These are phyloP conservation scores for Zhuqinia jingwanae DNA, from an alignment of 2,888 invertebrate species.

Conservation along the genomic window DNA sequence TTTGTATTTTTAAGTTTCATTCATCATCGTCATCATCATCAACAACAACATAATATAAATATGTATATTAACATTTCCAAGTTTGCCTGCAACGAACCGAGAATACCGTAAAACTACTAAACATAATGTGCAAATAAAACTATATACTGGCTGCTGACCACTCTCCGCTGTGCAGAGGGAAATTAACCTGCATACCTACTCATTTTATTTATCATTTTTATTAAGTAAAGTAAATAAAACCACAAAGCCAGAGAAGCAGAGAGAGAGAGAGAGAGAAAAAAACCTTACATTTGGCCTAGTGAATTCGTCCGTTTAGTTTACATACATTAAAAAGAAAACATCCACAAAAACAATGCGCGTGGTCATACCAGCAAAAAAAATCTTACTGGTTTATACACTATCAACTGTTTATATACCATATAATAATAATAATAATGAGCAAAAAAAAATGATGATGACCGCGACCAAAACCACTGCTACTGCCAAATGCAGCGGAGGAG, in stretches of 20 bases:
- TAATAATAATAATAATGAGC: constrained; percentile 65
- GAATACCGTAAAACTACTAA: constrained; percentile 61
- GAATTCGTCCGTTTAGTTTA: constrained; percentile 37
- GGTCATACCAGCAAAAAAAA: constrained; percentile 54
- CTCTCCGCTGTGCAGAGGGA: not conserved
- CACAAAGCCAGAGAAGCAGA: constrained; percentile 2
- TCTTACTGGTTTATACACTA: constrained; percentile 57
- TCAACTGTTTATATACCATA: no score
- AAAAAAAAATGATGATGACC: constrained; percentile 42
- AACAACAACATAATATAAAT: no score
- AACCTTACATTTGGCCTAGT: constrained; percentile 51
- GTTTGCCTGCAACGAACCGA: constrained; percentile 71
- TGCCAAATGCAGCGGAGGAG: not conserved
- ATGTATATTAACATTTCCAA: constrained; percentile 55
- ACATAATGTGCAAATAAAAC: not conserved
- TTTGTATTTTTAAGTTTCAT: constrained; percentile 25
- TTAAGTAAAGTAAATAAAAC: not conserved
- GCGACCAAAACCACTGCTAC: constrained; percentile 13
- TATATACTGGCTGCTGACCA: not conserved
- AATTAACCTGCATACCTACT: not conserved
- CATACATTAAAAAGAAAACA: no score
- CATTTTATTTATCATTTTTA: not conserved
- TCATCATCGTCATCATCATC: constrained; percentile 44
- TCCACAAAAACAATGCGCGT: constrained; percentile 57
- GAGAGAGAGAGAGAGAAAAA: not conserved